Evolutionary conservation across 2,113 vertebrate genomes (phyloP).

Genomic region (Sorex fumeus): DNA sequence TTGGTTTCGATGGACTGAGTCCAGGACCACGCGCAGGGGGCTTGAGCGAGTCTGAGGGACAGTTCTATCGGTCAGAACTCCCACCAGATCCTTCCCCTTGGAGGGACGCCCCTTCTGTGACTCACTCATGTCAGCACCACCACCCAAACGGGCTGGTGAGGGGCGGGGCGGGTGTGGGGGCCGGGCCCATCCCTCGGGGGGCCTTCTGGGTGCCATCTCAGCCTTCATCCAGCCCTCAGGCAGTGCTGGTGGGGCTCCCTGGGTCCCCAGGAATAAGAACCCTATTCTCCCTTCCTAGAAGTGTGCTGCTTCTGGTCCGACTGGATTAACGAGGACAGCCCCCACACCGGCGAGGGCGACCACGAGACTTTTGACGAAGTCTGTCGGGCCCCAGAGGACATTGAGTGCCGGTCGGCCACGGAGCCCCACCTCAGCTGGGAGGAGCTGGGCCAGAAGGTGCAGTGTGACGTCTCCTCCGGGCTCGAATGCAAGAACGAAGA

Average conservation of each 20-base stretch:
- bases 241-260: too few species aligned
- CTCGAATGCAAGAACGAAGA: slow-evolving; percentile 85
- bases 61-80: too few species aligned
- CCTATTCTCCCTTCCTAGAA: background rate
- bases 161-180: too few species aligned
- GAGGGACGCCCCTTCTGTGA: too few species aligned
- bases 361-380: background rate
- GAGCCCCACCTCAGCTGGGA: background rate
- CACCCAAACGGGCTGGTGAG: too few species aligned
- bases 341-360: background rate
- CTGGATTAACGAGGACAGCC: slow-evolving; percentile 77
- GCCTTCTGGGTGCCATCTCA: too few species aligned
- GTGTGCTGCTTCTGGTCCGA: slow-evolving; percentile 74
- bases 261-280: background rate
- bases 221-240: too few species aligned
- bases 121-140: too few species aligned
- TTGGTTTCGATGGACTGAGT: background rate
- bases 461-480: slow-evolving; percentile 74
- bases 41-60: too few species aligned
- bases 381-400: slow-evolving; percentile 58
- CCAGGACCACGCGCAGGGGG: background rate
- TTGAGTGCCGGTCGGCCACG: slow-evolving; percentile 43
- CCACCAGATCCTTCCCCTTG: too few species aligned
- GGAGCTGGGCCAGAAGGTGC: slow-evolving; percentile 73
- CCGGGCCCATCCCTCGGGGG: too few species aligned